phyloP scores from a whole-genome alignment of 2,797 vertebrate genomes.

The Simalia tracyae region DNA sequence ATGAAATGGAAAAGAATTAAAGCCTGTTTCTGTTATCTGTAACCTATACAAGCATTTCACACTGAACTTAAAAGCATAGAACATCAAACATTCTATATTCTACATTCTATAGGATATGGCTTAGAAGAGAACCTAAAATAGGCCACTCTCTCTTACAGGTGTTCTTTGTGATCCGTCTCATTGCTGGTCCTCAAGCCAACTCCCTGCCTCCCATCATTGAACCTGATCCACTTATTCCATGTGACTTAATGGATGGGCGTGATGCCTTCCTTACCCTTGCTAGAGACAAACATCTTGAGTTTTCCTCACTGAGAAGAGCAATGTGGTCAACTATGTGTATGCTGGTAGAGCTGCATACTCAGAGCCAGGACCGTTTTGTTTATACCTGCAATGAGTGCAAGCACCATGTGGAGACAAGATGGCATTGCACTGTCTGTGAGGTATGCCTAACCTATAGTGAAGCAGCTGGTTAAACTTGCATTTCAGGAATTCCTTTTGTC shows the following conservation, averaged over 20 bases:
- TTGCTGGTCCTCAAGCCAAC: slow-evolving; percentile 91
- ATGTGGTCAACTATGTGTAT: slow-evolving; percentile 98
- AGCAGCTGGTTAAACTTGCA: background rate
- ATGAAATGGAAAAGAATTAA: background rate
- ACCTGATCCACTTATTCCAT: slow-evolving; percentile 86
- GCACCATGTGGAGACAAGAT: slow-evolving; percentile 96
- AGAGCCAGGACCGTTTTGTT: slow-evolving; percentile 97
- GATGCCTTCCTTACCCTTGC: slow-evolving; percentile 97
- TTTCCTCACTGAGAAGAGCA: slow-evolving; percentile 91
- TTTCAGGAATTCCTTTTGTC: background rate
- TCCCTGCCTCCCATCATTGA: slow-evolving; percentile 92
- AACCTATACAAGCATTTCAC: background rate
- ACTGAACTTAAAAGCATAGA: background rate
- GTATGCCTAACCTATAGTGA: slow-evolving; percentile 64
- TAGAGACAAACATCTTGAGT: slow-evolving; percentile 96
- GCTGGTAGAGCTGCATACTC: slow-evolving; percentile 96
- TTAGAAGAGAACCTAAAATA: background rate
- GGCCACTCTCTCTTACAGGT: slow-evolving; percentile 76
- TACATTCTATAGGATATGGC: background rate
- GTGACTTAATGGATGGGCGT: slow-evolving; percentile 96
- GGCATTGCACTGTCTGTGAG: slow-evolving; percentile 98
- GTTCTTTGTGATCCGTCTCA: slow-evolving; percentile 97
- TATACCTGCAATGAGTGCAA: slow-evolving; percentile 99
- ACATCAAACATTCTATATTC: background rate
- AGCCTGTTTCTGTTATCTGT: background rate